These are phyloP conservation scores for Dasysyrphus albostriatus DNA, from an alignment of 2,888 invertebrate species.

Conservation along the genomic window DNA sequence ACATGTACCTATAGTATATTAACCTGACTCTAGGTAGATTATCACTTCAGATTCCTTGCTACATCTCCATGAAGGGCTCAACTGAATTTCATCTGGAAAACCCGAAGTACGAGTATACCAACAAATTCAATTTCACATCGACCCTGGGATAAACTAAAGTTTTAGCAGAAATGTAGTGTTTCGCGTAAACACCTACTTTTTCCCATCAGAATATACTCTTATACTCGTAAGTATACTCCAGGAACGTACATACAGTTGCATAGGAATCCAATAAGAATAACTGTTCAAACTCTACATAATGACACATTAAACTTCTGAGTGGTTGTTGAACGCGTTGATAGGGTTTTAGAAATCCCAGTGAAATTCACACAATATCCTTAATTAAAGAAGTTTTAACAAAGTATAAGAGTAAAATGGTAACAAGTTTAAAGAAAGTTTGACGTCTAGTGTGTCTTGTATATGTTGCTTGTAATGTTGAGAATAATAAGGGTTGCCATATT, in stretches of 20 bases:
- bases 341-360: slow-evolving; percentile 62
- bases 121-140: slow-evolving; percentile 7
- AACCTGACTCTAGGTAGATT: not conserved
- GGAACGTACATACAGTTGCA: not conserved
- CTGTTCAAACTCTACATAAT: slow-evolving; percentile 71
- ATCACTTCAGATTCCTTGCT: slow-evolving; percentile 7
- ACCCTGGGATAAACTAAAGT: slow-evolving; percentile 5
- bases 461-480: slow-evolving; percentile 40
- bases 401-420: slow-evolving; percentile 50
- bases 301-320: slow-evolving; percentile 74
- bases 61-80: not conserved
- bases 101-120: slow-evolving; percentile 32
- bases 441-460: not conserved
- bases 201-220: not conserved
- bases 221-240: not conserved
- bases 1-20: not conserved
- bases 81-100: slow-evolving; percentile 63
- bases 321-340: slow-evolving; percentile 74
- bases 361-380: slow-evolving; percentile 73
- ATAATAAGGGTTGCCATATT: not conserved
- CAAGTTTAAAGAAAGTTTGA: slow-evolving; percentile 60
- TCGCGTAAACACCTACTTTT: slow-evolving; percentile 57
- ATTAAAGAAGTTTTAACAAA: slow-evolving; percentile 73
- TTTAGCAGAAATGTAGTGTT: slow-evolving; percentile 49
- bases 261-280: slow-evolving; percentile 52